Conservation (phyloP, 2,888 invertebrate genomes). For the Xanthorhoe designata region DNA sequence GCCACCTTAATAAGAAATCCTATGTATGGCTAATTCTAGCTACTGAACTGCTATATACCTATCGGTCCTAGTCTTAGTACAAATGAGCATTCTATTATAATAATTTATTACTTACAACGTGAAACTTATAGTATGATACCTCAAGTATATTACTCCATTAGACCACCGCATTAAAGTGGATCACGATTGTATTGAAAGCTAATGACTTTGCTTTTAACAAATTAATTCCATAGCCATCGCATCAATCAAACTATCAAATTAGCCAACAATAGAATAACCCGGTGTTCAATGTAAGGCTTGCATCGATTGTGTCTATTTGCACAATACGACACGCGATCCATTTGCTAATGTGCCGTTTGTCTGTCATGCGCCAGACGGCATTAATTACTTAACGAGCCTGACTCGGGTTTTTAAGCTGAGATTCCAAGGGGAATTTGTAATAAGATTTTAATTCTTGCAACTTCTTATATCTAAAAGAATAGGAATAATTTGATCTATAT, state of each 20-base stretch:
- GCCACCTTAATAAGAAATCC: too few relatives aligned
- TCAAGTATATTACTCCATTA: neutral
- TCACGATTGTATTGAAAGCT: neutral
- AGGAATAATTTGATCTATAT: neutral
- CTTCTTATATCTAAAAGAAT: neutral
- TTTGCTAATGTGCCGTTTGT: slow-evolving; percentile 42
- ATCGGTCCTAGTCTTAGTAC: too few relatives aligned
- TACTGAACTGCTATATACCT: too few relatives aligned
- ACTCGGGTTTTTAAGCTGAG: slow-evolving; percentile 23
- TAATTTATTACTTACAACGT: too few relatives aligned
- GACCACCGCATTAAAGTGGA: neutral
- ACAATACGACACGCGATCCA: slow-evolving; percentile 39
- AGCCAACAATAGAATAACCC: slow-evolving; percentile 8
- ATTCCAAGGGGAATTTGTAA: slow-evolving; percentile 11
- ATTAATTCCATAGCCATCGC: neutral
- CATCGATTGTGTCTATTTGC: slow-evolving; percentile 34
- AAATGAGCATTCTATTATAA: too few relatives aligned
- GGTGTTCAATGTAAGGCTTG: slow-evolving; percentile 7
- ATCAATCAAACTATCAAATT: slow-evolving; percentile 3
- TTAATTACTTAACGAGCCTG: slow-evolving; percentile 42
- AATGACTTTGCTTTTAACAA: slow-evolving; percentile 10
- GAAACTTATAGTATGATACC: neutral
- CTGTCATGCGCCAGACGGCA: slow-evolving; percentile 35
- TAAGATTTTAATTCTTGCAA: slow-evolving; percentile 1
- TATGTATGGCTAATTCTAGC: too few relatives aligned